Evolutionary conservation across 2,888 invertebrate genomes (phyloP).

Genomic region (Nomada flava): DNA sequence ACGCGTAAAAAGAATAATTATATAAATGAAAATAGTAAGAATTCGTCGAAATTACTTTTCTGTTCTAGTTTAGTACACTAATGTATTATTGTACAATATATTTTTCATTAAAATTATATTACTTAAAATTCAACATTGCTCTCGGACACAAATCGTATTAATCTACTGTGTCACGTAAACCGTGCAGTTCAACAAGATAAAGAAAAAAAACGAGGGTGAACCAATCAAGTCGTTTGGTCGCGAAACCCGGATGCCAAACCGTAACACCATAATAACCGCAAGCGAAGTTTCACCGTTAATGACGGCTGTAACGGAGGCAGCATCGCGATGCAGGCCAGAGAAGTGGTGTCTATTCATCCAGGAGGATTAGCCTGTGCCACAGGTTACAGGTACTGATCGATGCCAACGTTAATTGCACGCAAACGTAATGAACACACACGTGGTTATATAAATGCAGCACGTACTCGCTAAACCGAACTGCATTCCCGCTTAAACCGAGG

Average conservation of each 20-base stretch:
- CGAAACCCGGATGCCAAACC: constrained; percentile 64
- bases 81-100: too few species aligned
- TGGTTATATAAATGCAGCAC: constrained; percentile 31
- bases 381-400: constrained; percentile 26
- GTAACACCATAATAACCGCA: constrained; percentile 64
- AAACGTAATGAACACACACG: constrained; percentile 19
- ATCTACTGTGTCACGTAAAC: too few species aligned
- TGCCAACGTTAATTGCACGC: constrained; percentile 40
- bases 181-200: background rate
- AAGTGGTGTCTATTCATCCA: constrained; percentile 42
- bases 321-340: constrained; percentile 42
- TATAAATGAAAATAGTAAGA: too few species aligned
- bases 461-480: background rate
- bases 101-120: too few species aligned
- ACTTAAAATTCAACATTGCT: too few species aligned
- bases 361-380: constrained; percentile 24
- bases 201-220: constrained; percentile 5
- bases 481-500: constrained; percentile 20
- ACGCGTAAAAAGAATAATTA: too few species aligned
- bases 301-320: constrained; percentile 39
- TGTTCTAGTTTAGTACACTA: too few species aligned
- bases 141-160: too few species aligned
- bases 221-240: background rate
- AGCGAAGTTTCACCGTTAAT: constrained; percentile 72
- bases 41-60: too few species aligned